Evolutionary conservation across 1,140 invertebrate species (phyloP).

Genomic region (Leptopilina boulardi): DNA sequence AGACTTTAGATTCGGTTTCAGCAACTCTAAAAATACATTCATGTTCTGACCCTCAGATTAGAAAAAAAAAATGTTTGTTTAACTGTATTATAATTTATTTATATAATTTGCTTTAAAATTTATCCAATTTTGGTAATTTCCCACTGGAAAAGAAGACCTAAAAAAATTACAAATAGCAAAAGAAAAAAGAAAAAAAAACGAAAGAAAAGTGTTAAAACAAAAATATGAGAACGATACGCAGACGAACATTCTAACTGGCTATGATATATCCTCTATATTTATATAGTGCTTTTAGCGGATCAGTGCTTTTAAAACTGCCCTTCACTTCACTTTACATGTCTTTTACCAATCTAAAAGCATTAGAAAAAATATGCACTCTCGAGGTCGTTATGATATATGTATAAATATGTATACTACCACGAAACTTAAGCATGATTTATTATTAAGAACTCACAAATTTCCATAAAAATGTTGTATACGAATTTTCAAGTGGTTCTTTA

Average conservation of each 20-base stretch:
- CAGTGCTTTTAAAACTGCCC: slow-evolving; percentile 63
- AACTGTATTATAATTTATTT: too few species aligned
- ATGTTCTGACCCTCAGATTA: too few species aligned
- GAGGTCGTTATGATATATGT: slow-evolving; percentile 39
- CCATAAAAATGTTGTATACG: not conserved
- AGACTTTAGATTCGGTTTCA: too few species aligned
- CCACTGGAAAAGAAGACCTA: not conserved
- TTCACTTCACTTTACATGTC: slow-evolving; percentile 36
- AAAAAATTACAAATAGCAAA: too few species aligned
- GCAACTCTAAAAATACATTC: too few species aligned
- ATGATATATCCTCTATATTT: slow-evolving; percentile 47
- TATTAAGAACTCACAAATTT: slow-evolving; percentile 38
- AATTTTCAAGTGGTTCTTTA: not conserved
- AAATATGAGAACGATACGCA: not conserved
- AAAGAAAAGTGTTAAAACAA: not conserved
- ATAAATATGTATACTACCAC: too few species aligned
- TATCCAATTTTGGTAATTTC: not conserved
- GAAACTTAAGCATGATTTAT: slow-evolving; percentile 43
- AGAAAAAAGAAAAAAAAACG: not conserved
- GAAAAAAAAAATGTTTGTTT: too few species aligned
- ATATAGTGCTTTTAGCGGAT: slow-evolving; percentile 65
- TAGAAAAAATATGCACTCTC: slow-evolving; percentile 46
- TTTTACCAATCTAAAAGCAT: slow-evolving; percentile 45
- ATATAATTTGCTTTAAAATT: too few species aligned
- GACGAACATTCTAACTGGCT: slow-evolving; percentile 60